Evolutionary conservation across 2,113 vertebrate genomes (phyloP), one percentile per base, ranked within the genome.

Genomic region (Saccopteryx leptura): DNA sequence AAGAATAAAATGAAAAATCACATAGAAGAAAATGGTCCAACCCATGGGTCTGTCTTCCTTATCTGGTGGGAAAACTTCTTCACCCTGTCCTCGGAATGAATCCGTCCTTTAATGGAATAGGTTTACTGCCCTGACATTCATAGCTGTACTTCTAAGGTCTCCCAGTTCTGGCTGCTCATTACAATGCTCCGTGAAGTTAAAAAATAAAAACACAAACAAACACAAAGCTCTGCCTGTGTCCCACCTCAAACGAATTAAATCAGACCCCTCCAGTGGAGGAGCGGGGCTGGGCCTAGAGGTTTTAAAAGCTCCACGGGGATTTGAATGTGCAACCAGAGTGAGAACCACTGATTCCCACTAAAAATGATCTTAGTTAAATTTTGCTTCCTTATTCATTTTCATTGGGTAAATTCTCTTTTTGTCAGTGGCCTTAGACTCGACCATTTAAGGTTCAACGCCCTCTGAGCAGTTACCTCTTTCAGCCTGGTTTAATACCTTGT

Each of bases 301-400:
- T 72, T 56, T 68, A 81, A 88, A 92, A 80, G 23, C 8, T 88
- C 58, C 12, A 2, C 2, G 14, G 61, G 61, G 86, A 48, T 88
- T 48, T 18, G 63, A 56, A 54, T 91, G 63, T 75, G 58, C 54
- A 68, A 11, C 7, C 61, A 52, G 65, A 18, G 39, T 65, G 48
- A 80, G 66, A 93, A 86, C 28, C 19, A 56, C 31, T 39, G 26
- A 72, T 82, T 94, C 11, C 92, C 7, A 60, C 9, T 56, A 80
- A 86, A 86, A 68, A 93, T 72, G 31, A 85, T 88, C 33, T 79
- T 83, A n/a, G 33, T 95, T 95, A 91, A 94, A 79, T 88, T 2
- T 91, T 84, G 17, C 50, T 72, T 85, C 24, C 18, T 82, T 88
- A 81, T 93, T 82, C 86, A 81, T 93, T 95, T 91, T 89, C 48